Percentiles rank a stretch among this genome's conserved stretches.
phyloP scores from a whole-genome alignment of 2,888 invertebrate genomes.

The Barypeithes pellucidus region DNA sequence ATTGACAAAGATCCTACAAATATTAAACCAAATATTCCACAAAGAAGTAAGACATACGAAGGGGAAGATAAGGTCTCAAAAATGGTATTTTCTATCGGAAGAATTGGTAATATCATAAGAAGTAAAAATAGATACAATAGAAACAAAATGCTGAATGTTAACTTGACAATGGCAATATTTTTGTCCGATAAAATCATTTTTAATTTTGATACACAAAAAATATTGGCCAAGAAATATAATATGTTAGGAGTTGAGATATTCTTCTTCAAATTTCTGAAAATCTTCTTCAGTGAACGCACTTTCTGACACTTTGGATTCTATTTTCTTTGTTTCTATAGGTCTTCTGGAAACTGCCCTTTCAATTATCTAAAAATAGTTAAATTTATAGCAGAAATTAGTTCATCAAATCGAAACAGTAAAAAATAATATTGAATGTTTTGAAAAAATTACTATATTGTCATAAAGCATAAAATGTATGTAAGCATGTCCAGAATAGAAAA shows the following conservation, averaged over 20 bases:
- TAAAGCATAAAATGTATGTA: no score
- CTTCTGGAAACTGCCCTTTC: conserved; percentile 73
- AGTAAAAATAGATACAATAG: conserved; percentile 63
- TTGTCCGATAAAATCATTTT: conserved; percentile 60
- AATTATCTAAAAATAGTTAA: conserved; percentile 71
- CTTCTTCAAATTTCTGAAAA: conserved; percentile 78
- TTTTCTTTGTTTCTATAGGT: conserved; percentile 68
- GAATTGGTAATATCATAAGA: conserved; percentile 64
- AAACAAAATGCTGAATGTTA: conserved; percentile 58
- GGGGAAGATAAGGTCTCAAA: conserved; percentile 60
- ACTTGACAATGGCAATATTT: conserved; percentile 58
- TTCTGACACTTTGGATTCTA: conserved; percentile 71
- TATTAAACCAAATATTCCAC: conserved; percentile 63
- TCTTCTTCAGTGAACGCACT: conserved; percentile 82
- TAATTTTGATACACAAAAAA: not conserved
- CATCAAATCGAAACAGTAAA: no score
- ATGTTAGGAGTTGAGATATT: conserved; percentile 72
- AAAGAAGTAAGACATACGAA: conserved; percentile 59
- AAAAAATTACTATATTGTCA: no score
- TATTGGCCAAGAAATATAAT: not conserved
- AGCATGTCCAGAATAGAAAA: no score
- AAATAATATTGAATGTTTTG: no score
- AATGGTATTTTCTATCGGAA: conserved; percentile 63
- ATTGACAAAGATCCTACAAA: conserved; percentile 64
- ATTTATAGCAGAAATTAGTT: no score